Evolutionary conservation across 2,888 invertebrate genomes (phyloP), one percentile per base, ranked within the genome.

Genomic region (Mystacides longicornis): DNA sequence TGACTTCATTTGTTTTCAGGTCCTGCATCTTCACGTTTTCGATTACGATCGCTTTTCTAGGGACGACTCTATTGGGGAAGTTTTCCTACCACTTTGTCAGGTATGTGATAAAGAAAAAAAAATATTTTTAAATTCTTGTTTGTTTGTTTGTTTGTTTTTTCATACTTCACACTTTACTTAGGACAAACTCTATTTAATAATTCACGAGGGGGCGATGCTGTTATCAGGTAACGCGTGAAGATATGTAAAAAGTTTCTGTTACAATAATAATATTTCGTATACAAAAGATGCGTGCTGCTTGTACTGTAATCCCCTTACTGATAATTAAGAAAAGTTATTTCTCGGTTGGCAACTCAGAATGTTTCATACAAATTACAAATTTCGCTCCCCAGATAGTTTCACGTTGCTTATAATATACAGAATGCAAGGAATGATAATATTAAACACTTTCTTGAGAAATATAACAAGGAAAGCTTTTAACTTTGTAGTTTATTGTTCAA

Each of bases 11-110:
- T 37, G 16, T n/a, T 60, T 58, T n/a, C 67, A 82, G 82, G 82
- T 93, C 23, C 79, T 94, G 23, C 93, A 94, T 71, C 82, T 94
- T 51, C 93, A 94, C 73, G 93, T 94, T 52, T 93, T 93, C 71
- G 93, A 94, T 72, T 93, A 93, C 74, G 93, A 94, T 72, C 84
- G 93, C 65, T 94, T 94, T 74, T 93, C 93, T 49, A 81, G 93
- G 65, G 93, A 94, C 69, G 93, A 94, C 70, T 93, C 93, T 49
- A 94, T 94, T 66, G 93, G 93, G 2, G 93, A 94, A 73, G 90
- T 93, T 62, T 93, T 93, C 73, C 75, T 93, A 66, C 93, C 93
- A 4, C 77, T 94, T 5, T 93, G 92, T 70, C 93, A 93, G 86
- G 92, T 91, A 76, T 77, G 67, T 64, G 49, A 3, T 4, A 21